phyloP scores from a whole-genome alignment of 2,113 vertebrate species.

The Microcebus jonahi region DNA sequence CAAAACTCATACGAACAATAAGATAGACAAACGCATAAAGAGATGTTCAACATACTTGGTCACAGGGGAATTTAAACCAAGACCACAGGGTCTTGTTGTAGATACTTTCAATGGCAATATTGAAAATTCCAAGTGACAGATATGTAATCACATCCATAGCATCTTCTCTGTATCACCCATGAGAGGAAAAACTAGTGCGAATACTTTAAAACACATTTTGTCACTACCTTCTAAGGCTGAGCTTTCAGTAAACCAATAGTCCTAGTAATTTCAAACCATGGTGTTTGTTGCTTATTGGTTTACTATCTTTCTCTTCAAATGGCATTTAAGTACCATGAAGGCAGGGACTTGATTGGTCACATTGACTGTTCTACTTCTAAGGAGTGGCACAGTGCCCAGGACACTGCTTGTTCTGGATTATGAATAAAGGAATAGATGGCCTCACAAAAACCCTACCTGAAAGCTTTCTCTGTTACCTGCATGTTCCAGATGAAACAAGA shows the following conservation, averaged over 20 bases:
- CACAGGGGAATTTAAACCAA: background rate
- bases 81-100: background rate
- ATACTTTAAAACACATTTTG: background rate
- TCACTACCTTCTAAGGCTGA: background rate
- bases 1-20: background rate
- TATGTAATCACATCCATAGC: background rate
- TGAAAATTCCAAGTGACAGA: background rate
- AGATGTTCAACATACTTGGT: background rate
- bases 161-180: background rate
- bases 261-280: background rate
- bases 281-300: background rate
- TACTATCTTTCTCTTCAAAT: background rate
- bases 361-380: background rate
- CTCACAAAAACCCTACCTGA: background rate
- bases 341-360: background rate
- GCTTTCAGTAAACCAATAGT: background rate
- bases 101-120: background rate
- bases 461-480: background rate
- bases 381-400: too few relatives aligned
- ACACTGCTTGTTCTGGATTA: background rate
- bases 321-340: background rate
- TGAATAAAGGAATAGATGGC: background rate
- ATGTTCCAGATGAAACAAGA: background rate
- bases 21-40: background rate
- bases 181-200: background rate